Evolutionary conservation across 2,888 invertebrate species (phyloP).

Genomic region (Trachelus iudaicus): DNA sequence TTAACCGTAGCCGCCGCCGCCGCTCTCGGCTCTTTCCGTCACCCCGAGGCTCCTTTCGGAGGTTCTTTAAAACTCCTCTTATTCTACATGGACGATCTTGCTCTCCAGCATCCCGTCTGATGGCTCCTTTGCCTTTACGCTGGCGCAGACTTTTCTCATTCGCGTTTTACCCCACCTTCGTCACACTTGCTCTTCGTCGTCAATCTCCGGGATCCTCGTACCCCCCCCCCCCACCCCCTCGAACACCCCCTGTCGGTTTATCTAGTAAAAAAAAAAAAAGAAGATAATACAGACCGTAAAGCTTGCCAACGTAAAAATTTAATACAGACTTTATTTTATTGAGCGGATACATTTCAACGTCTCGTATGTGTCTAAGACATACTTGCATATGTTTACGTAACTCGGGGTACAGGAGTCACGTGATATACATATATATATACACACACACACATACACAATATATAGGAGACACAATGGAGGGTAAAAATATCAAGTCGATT

Average conservation of each 20-base stretch:
- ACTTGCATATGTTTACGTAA: background rate
- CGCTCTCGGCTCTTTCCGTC: slow-evolving; percentile 35
- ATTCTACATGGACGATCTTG: slow-evolving; percentile 27
- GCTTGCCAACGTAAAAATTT: slow-evolving; percentile 21
- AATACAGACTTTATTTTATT: slow-evolving; percentile 28
- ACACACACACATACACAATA: background rate
- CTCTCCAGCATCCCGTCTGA: slow-evolving; percentile 9
- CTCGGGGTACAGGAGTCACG: background rate
- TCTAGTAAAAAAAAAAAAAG: background rate
- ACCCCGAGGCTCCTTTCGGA: slow-evolving; percentile 35
- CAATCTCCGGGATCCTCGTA: slow-evolving; percentile 4
- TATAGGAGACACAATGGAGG: background rate
- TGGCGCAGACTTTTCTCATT: background rate
- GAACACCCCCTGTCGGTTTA: background rate
- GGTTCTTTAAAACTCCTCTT: slow-evolving; percentile 43
- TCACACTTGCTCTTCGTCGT: background rate
- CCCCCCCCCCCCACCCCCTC: background rate
- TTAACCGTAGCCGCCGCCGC: slow-evolving; percentile 39
- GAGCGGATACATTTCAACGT: slow-evolving; percentile 9
- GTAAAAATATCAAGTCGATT: background rate
- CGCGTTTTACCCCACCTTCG: slow-evolving; percentile 6
- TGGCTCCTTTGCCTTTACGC: slow-evolving; percentile 7
- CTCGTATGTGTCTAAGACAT: background rate
- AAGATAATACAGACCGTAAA: slow-evolving; percentile 15
- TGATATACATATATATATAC: background rate